Conservation (phyloP, 2,888 invertebrate genomes). For the Elgonia sp. region DNA sequence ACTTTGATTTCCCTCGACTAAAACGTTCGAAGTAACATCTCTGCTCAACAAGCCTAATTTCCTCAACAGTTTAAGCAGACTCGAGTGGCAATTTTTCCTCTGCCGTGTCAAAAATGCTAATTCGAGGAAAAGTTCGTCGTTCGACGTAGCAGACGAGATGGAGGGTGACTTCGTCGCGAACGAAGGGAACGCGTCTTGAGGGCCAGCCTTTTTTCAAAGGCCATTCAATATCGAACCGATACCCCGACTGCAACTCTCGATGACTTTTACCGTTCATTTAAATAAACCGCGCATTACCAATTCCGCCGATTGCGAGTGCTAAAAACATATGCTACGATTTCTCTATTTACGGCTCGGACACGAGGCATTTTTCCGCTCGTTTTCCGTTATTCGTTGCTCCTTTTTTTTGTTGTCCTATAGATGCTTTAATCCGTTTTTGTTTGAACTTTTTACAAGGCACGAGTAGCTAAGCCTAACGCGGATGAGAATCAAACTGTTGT, state of each 20-base stretch:
- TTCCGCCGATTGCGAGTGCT: conserved; percentile 61
- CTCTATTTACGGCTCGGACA: conserved; percentile 60
- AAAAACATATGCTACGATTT: conserved; percentile 68
- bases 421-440: conserved; percentile 60
- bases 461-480: conserved; percentile 35
- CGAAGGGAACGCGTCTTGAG: conserved; percentile 22
- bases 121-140: conserved; percentile 51
- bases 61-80: conserved; percentile 38
- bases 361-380: conserved; percentile 63
- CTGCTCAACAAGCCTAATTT: conserved; percentile 42
- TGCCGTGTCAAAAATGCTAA: conserved; percentile 61
- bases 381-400: conserved; percentile 38
- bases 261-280: conserved; percentile 86
- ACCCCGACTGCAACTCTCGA: conserved; percentile 74
- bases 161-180: conserved; percentile 1
- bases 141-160: conserved; percentile 9
- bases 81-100: conserved; percentile 55
- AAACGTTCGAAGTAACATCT: conserved; percentile 32
- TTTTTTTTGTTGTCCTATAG: conserved; percentile 45
- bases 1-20: conserved; percentile 17
- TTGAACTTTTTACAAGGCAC: conserved; percentile 53
- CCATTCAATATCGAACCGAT: conserved; percentile 57
- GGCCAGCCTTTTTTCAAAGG: conserved; percentile 26
- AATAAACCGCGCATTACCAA: conserved; percentile 84
- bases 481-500: conserved; percentile 50